Evolutionary conservation across 2,113 vertebrate species (phyloP), one percentile per base, ranked within the genome.

Genomic region (Aphelocoma coerulescens): DNA sequence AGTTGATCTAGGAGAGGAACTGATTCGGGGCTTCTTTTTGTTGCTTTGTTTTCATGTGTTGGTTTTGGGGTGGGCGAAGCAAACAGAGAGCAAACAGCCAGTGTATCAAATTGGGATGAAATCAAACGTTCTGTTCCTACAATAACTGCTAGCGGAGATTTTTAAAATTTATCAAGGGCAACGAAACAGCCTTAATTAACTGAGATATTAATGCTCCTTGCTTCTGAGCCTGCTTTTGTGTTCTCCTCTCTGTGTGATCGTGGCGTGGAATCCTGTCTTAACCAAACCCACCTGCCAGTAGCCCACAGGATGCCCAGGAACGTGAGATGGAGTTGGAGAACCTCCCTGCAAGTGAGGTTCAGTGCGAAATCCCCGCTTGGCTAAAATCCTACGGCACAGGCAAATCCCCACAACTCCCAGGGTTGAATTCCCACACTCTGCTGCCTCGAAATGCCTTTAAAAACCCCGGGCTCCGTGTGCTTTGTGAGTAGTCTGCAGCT

Each of bases 361-460:
- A 37, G 18, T 59, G 82, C 26, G 26, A 78, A 90, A 73, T 13
- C 27, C 58, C 63, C 10, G 35, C 57, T 95, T 87, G 77, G 82
- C 82, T 72, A 11, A 51, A 66, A 61, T 23, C 41, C 78, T 12
- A 5, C 35, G 7, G 21, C 26, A 72, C 0, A 87, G 76, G 55
- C 51, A n/a, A 51, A 73, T 17, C 33, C 21, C 68, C 61, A 15
- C 63, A 7, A 16, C 41, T 78, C 57, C 95, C 58, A 26, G 39
- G 88, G 69, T 26, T 81, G 41, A 74, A 62, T 49, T 44, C 80
- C 80, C 8, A 1, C 23, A 83, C 75, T 86, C 85, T n/a, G 85
- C 75, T 92, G 91, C 65, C 78, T 89, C 21, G 21, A 86, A 81
- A 95, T 79, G 91, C 95, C 83, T 92, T 94, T 61, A 35, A 51